Evolutionary conservation across 2,888 invertebrate genomes (phyloP).

Genomic region (Tyria jacobaeae): DNA sequence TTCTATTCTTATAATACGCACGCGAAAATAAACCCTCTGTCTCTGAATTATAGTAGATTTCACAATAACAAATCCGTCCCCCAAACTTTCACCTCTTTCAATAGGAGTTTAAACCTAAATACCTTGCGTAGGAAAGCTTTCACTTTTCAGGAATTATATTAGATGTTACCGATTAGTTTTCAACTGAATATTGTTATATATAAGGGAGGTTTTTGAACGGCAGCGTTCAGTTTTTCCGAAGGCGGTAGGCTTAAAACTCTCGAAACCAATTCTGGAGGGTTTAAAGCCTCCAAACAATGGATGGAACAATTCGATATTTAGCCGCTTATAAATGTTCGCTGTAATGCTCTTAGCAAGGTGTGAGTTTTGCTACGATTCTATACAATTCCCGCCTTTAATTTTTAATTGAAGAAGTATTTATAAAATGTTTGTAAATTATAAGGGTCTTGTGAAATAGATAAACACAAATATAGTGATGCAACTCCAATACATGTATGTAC

Average conservation of each 20-base stretch:
- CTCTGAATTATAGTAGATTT: slow-evolving; percentile 54
- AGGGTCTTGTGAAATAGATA: neutral
- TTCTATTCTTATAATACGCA: slow-evolving; percentile 40
- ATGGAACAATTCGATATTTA: slow-evolving; percentile 85
- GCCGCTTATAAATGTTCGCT: slow-evolving; percentile 81
- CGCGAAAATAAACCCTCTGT: slow-evolving; percentile 59
- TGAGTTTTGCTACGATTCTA: slow-evolving; percentile 72
- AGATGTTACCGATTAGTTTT: slow-evolving; percentile 55
- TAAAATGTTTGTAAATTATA: neutral
- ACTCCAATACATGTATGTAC: too few relatives aligned
- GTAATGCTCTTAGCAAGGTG: slow-evolving; percentile 84
- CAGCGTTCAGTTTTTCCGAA: slow-evolving; percentile 69
- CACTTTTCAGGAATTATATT: slow-evolving; percentile 86
- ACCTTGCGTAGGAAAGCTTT: slow-evolving; percentile 85
- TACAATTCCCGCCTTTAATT: slow-evolving; percentile 48
- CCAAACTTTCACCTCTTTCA: slow-evolving; percentile 86
- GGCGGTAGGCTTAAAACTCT: slow-evolving; percentile 84
- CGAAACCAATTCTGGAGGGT: slow-evolving; percentile 82
- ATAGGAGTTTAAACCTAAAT: slow-evolving; percentile 86
- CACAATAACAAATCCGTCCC: slow-evolving; percentile 52
- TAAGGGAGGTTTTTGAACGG: slow-evolving; percentile 61
- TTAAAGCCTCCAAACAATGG: slow-evolving; percentile 82
- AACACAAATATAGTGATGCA: too few relatives aligned
- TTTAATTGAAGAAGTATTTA: slow-evolving; percentile 18
- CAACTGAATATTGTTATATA: slow-evolving; percentile 50